phyloP scores from a whole-genome alignment of 2,113 vertebrate species.

The Podilymbus podiceps region DNA sequence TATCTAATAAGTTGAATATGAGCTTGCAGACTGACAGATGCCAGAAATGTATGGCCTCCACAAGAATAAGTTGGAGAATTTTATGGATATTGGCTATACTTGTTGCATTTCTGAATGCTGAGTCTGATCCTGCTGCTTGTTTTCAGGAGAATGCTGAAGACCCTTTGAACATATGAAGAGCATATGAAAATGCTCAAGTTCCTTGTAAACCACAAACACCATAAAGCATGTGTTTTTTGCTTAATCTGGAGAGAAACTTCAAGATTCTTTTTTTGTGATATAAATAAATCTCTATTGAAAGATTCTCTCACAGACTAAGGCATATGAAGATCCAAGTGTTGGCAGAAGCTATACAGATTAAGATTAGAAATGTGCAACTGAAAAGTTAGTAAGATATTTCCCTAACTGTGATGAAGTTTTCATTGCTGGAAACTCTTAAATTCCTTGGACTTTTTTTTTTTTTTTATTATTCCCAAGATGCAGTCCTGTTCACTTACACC shows the following conservation, averaged over 20 bases:
- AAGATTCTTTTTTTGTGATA: too few species aligned
- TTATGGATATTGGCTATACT: background rate
- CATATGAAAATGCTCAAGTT: background rate
- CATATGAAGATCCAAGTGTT: background rate
- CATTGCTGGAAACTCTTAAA: background rate
- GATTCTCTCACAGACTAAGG: background rate
- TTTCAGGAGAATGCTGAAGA: background rate
- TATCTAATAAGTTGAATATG: background rate
- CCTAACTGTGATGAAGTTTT: background rate
- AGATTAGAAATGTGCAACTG: background rate
- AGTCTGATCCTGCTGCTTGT: background rate
- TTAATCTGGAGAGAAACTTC: background rate
- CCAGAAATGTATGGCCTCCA: background rate
- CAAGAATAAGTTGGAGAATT: background rate
- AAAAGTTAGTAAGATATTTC: background rate
- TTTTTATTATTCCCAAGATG: background rate
- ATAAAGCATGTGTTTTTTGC: background rate
- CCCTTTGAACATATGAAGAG: background rate
- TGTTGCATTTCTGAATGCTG: background rate
- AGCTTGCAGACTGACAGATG: background rate
- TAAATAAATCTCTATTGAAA: too few species aligned
- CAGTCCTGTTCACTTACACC: background rate
- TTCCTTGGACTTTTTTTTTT: background rate
- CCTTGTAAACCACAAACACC: background rate
- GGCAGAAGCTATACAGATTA: background rate